A percentile compares a stretch with the other conserved stretches of the same genome.
Conservation (phyloP, 2,888 invertebrate genomes). For the Arrhopalites spinosus region DNA sequence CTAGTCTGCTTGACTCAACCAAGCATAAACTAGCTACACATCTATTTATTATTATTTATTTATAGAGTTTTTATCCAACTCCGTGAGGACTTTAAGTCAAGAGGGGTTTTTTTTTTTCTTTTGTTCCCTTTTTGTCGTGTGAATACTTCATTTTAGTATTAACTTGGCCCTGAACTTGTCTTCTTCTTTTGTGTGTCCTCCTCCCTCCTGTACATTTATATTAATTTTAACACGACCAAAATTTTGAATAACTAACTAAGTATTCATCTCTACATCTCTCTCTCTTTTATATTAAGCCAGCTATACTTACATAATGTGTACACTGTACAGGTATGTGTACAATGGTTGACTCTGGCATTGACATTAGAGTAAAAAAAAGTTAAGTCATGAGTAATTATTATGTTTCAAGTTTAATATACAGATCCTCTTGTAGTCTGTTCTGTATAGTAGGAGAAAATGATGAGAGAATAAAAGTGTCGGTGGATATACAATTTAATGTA, state of each 20-base stretch:
- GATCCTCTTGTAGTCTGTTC: too few species aligned
- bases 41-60: constrained; percentile 31
- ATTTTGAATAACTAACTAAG: constrained; percentile 6
- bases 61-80: constrained; percentile 13
- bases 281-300: too few species aligned
- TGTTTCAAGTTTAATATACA: too few species aligned
- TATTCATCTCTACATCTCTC: too few species aligned
- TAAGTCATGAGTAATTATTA: too few species aligned
- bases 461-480: too few species aligned
- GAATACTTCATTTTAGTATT: constrained; percentile 7
- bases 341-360: too few species aligned
- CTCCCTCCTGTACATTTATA: constrained; percentile 4
- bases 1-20: neutral
- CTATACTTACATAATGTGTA: too few species aligned
- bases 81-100: too few species aligned
- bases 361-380: too few species aligned
- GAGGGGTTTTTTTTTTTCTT: constrained; percentile 7
- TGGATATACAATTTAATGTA: too few species aligned
- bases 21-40: neutral
- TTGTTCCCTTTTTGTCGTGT: constrained; percentile 17
- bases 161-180: constrained; percentile 31
- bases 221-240: neutral
- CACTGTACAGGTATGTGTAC: neutral
- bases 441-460: too few species aligned
- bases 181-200: neutral